A percentile compares a stretch with the other conserved stretches of the same genome.
phyloP scores from a whole-genome alignment of 2,113 vertebrate species.

The Sinocyclocheilus maitianheensis region DNA sequence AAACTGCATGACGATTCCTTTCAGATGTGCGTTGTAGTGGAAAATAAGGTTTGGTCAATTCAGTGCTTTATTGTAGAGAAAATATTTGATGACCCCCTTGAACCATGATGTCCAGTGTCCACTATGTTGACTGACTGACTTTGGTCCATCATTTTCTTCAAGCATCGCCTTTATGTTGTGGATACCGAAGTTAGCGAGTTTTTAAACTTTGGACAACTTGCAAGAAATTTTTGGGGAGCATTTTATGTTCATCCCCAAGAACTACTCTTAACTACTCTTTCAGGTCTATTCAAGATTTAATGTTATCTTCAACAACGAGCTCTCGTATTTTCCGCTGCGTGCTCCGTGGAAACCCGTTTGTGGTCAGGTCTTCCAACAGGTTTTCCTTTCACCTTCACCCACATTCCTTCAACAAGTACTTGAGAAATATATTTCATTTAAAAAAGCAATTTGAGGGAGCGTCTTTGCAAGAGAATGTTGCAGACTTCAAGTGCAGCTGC shows the following conservation, averaged over 20 bases:
- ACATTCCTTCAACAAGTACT: neutral
- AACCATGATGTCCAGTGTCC: too few relatives aligned
- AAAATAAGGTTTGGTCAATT: too few relatives aligned
- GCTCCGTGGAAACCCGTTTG: neutral
- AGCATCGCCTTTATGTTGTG: neutral
- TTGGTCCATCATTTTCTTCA: neutral
- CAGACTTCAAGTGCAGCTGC: neutral
- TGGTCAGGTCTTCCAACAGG: neutral
- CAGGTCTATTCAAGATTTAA: neutral
- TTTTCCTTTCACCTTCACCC: neutral
- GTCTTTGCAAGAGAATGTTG: neutral
- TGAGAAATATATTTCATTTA: neutral
- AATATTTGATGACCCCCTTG: too few relatives aligned
- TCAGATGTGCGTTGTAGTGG: too few relatives aligned
- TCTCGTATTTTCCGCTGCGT: neutral
- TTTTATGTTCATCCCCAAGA: constrained; percentile 44
- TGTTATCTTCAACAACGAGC: neutral
- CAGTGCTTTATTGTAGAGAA: too few relatives aligned
- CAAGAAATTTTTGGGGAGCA: constrained; percentile 44
- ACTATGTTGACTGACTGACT: neutral
- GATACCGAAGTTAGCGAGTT: neutral
- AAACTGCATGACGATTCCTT: neutral
- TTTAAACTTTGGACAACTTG: neutral
- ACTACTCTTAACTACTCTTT: neutral
- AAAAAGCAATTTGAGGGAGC: neutral